These are phyloP conservation scores for Drosophila sordidapex DNA, from an alignment of 2,888 invertebrate species.

Conservation along the genomic window DNA sequence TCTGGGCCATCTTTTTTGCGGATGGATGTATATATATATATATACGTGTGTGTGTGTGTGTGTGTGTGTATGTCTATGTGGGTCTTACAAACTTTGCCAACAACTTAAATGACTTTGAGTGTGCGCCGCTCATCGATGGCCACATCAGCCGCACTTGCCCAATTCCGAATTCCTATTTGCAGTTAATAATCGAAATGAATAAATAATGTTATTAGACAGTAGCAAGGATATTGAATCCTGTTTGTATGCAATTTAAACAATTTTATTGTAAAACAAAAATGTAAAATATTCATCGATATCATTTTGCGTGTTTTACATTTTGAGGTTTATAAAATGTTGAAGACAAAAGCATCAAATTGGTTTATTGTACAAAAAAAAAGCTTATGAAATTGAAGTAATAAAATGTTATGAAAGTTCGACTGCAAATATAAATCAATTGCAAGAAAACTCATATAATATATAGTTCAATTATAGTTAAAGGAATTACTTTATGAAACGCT, in stretches of 20 bases:
- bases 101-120: conserved; percentile 35
- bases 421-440: too few relatives aligned
- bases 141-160: conserved; percentile 23
- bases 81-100: conserved; percentile 26
- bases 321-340: not conserved
- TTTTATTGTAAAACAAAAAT: not conserved
- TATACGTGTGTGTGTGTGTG: not conserved
- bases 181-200: conserved; percentile 34
- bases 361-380: too few relatives aligned
- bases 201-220: conserved; percentile 25
- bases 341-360: too few relatives aligned
- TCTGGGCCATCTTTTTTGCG: conserved; percentile 43
- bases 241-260: not conserved
- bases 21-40: not conserved
- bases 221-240: not conserved
- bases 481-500: not conserved
- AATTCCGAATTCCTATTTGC: conserved; percentile 38
- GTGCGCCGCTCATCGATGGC: conserved; percentile 18
- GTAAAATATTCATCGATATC: not conserved
- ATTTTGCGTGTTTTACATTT: not conserved
- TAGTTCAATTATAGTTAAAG: too few relatives aligned
- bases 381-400: too few relatives aligned
- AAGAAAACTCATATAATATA: too few relatives aligned
- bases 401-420: too few relatives aligned
- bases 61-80: not conserved